Conservation (phyloP, 2,888 invertebrate species). For the Scaeva pyrastri region DNA sequence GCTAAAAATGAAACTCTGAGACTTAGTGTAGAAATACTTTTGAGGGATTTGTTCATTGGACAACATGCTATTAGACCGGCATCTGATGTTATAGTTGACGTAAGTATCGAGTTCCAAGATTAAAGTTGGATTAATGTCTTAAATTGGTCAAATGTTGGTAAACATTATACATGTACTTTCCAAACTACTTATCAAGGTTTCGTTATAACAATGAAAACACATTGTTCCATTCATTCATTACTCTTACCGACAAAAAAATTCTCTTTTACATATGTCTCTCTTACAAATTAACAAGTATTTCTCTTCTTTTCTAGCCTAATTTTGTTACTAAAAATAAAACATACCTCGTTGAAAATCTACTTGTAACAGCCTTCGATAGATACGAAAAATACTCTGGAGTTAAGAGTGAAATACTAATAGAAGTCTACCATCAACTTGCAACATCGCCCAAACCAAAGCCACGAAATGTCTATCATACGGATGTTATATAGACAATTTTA, state of each 20-base stretch:
- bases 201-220: too few species aligned
- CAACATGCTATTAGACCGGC: slow-evolving; percentile 82
- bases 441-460: slow-evolving; percentile 82
- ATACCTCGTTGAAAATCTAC: slow-evolving; percentile 81
- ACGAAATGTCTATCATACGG: slow-evolving; percentile 83
- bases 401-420: slow-evolving; percentile 79
- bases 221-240: slow-evolving; percentile 1
- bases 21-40: slow-evolving; percentile 80
- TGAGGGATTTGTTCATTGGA: slow-evolving; percentile 82
- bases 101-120: too few species aligned
- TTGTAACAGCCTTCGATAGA: slow-evolving; percentile 82
- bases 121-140: too few species aligned
- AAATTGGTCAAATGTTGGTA: too few species aligned
- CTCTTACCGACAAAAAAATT: too few species aligned
- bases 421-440: slow-evolving; percentile 78
- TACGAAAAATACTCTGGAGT: slow-evolving; percentile 81
- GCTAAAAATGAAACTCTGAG: slow-evolving; percentile 82
- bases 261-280: too few species aligned
- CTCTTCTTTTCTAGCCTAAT: slow-evolving; percentile 80
- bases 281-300: neutral
- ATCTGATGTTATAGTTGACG: slow-evolving; percentile 81
- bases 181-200: too few species aligned
- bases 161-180: too few species aligned
- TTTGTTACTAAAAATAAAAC: slow-evolving; percentile 83
- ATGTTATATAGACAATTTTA: slow-evolving; percentile 81